Evolutionary conservation across 2,888 invertebrate genomes (phyloP).

Genomic region (Actias luna): DNA sequence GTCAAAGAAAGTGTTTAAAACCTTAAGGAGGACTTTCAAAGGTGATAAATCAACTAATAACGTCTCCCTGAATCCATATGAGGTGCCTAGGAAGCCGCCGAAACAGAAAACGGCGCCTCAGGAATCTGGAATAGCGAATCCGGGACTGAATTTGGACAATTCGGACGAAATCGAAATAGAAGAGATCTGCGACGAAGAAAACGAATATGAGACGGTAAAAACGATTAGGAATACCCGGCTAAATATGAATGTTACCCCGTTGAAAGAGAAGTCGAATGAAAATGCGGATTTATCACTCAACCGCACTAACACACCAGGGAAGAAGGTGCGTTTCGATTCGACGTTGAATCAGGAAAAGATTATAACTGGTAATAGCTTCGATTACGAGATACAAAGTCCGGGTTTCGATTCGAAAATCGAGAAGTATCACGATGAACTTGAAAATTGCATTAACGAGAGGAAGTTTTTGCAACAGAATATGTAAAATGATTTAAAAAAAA

Average conservation of each 20-base stretch:
- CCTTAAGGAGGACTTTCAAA: constrained; percentile 71
- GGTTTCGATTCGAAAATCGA: constrained; percentile 74
- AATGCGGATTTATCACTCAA: constrained; percentile 54
- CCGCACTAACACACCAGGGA: constrained; percentile 62
- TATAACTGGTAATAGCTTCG: constrained; percentile 76
- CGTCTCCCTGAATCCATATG: constrained; percentile 66
- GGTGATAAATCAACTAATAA: constrained; percentile 61
- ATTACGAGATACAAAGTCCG: constrained; percentile 67
- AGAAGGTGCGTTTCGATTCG: constrained; percentile 75
- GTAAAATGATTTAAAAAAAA: not conserved
- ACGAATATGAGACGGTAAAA: constrained; percentile 72
- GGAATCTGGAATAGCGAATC: constrained; percentile 73
- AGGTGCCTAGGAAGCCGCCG: constrained; percentile 66
- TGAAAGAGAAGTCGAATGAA: constrained; percentile 54
- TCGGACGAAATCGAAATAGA: constrained; percentile 76
- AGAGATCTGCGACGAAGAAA: constrained; percentile 57
- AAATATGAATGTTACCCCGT: constrained; percentile 71
- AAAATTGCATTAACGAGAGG: constrained; percentile 76
- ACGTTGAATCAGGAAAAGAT: constrained; percentile 73
- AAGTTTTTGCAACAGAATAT: constrained; percentile 75
- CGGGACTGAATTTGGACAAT: constrained; percentile 65
- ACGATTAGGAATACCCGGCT: constrained; percentile 67
- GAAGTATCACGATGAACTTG: constrained; percentile 75
- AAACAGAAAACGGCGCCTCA: constrained; percentile 54
- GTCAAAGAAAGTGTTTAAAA: constrained; percentile 72